Base-by-base conservation (phyloP, 1,140 invertebrate species). In the Chlorops oryzae region DNA sequence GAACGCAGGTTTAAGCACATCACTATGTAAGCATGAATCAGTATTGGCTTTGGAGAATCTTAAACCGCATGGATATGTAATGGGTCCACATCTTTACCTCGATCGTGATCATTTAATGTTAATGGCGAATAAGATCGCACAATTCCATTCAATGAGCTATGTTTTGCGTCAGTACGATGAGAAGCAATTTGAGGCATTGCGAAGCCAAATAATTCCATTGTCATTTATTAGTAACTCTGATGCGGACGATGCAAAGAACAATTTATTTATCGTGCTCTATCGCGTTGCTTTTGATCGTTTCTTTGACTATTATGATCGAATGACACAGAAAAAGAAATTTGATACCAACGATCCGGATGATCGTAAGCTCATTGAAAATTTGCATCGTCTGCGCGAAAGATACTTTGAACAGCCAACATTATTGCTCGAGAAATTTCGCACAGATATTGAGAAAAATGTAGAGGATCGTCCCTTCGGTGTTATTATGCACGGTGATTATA, bases 401-500 rank as follows among this genome's bases (percentile, higher is more conserved):
- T 65, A 59, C 43, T 61, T 59, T 34, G 45, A 47, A 0, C 40
- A 59, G 13, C 68, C 67, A 0, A 47, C 39, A 5, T 32, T 50
- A 6, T 48, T 71, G 18, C 32, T 71, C 18, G 67, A 71, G 34
- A 44, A 40, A 4, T 52, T 71, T 27, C 56, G 62, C 18, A 63
- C 43, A 13, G 17, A 18, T 0, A 37, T 59, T 2, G 48, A 32
- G 9, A 50, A 51, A 24, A 47, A 37, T 1, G 40, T 50, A 5
- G 32, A 50, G 13, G 65, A 70, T 22, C 50, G 42, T 5, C 5
- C 50, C 5, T 71, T 70, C 32, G 55, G 54, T 13, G 68, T 61
- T 2, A 58, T 71, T n/a, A 46, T 65, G 13, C 68, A 71, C 43
- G 68, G 68, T 18, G 68, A 71, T 39, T 71, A 54, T 41, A 71